Evolutionary conservation across 2,888 invertebrate genomes (phyloP).

Genomic region (Ophion ventricosus): DNA sequence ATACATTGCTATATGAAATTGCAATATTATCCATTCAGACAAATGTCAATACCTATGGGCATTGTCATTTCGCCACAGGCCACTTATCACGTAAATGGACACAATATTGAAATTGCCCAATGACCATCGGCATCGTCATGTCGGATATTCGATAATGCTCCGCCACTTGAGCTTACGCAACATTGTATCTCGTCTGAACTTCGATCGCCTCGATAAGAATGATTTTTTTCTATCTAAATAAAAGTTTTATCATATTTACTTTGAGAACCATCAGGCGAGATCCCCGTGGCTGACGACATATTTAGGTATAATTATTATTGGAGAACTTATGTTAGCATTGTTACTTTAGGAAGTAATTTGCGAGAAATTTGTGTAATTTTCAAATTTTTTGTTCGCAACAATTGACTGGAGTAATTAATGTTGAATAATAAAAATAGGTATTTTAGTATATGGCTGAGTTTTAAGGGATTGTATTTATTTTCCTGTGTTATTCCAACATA

Average conservation of each 20-base stretch:
- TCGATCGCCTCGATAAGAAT: background rate
- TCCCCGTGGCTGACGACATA: background rate
- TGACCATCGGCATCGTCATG: too few species aligned
- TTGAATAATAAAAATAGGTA: background rate
- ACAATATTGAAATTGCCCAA: too few species aligned
- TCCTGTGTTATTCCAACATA: too few species aligned
- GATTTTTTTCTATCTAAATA: background rate
- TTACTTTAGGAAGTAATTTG: background rate
- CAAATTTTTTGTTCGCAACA: background rate
- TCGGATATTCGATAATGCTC: background rate
- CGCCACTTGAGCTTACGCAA: background rate
- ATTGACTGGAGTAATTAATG: background rate
- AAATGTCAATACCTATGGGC: too few species aligned
- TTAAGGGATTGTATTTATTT: background rate
- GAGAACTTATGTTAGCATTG: background rate
- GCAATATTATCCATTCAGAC: too few species aligned
- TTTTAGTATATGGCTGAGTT: background rate
- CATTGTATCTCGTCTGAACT: conserved; percentile 27
- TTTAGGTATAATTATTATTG: background rate
- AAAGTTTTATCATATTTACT: background rate
- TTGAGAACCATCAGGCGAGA: background rate
- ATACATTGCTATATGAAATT: too few species aligned
- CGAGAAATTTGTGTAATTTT: background rate
- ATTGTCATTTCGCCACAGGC: too few species aligned
- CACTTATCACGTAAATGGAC: too few species aligned